These are phyloP conservation scores for Misgurnus mizolepis DNA, from an alignment of 2,113 vertebrate species.

Conservation along the genomic window DNA sequence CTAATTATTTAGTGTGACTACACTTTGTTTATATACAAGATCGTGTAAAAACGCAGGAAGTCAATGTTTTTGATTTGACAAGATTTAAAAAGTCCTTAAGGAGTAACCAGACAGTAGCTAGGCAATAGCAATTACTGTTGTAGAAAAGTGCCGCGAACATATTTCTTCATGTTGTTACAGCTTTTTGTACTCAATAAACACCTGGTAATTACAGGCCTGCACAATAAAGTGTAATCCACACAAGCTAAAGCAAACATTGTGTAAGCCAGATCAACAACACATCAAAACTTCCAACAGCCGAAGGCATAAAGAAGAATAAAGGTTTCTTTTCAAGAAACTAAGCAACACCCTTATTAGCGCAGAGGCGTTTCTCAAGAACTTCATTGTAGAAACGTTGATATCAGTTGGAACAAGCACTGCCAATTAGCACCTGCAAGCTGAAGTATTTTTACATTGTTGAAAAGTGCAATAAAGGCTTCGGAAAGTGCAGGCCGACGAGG, in stretches of 20 bases:
- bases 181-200: slow-evolving; percentile 19
- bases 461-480: slow-evolving; percentile 12
- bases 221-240: slow-evolving; percentile 10
- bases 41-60: background rate
- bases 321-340: background rate
- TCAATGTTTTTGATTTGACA: background rate
- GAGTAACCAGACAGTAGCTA: slow-evolving; percentile 3
- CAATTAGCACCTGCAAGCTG: slow-evolving; percentile 62
- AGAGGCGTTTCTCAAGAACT: background rate
- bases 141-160: background rate
- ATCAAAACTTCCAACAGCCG: background rate
- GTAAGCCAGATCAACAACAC: slow-evolving; percentile 13
- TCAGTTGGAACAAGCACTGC: slow-evolving; percentile 49
- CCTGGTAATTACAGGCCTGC: slow-evolving; percentile 23
- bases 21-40: background rate
- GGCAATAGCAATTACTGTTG: slow-evolving; percentile 17
- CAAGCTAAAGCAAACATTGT: background rate
- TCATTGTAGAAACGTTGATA: slow-evolving; percentile 39
- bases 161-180: slow-evolving; percentile 35
- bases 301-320: background rate
- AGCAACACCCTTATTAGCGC: slow-evolving; percentile 22
- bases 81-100: background rate
- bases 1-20: background rate
- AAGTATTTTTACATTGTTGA: background rate
- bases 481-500: background rate